Evolutionary conservation across 2,113 vertebrate species (phyloP).

Genomic region (Terrapene triunguis): DNA sequence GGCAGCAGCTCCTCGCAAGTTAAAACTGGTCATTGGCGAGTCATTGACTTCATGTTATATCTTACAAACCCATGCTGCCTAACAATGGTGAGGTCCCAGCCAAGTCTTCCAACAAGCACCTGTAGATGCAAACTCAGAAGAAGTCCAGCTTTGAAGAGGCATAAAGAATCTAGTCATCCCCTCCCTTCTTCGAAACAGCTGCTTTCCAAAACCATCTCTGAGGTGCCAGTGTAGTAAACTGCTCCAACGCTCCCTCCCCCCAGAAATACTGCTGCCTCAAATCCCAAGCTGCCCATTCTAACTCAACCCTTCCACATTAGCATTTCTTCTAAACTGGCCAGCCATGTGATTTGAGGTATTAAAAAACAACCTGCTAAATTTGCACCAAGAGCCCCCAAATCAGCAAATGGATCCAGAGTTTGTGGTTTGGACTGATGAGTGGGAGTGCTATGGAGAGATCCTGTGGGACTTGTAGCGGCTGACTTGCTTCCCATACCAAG

Average conservation of each 20-base stretch:
- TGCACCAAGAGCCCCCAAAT: conserved; percentile 90
- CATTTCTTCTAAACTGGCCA: neutral
- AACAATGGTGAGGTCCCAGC: neutral
- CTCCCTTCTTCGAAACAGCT: neutral
- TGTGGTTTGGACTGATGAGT: conserved; percentile 95
- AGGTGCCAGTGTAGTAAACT: neutral
- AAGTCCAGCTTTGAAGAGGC: neutral
- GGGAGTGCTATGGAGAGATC: conserved; percentile 93
- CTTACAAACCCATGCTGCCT: neutral
- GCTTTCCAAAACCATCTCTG: neutral
- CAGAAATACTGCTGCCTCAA: neutral
- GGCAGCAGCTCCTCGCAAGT: neutral
- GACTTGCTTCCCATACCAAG: conserved; percentile 92
- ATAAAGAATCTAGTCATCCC: neutral
- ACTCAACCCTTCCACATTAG: neutral
- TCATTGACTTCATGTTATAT: fast-evolving
- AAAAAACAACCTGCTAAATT: conserved; percentile 83
- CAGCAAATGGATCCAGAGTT: conserved; percentile 95
- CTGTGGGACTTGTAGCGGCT: conserved; percentile 95
- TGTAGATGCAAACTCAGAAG: neutral
- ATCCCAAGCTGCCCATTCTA: neutral
- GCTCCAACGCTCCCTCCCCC: neutral
- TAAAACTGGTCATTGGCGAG: neutral
- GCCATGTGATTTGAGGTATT: neutral
- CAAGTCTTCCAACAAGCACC: fast-evolving